Base-by-base conservation (phyloP, 2,888 invertebrate species). In the Conops quadrifasciatus region DNA sequence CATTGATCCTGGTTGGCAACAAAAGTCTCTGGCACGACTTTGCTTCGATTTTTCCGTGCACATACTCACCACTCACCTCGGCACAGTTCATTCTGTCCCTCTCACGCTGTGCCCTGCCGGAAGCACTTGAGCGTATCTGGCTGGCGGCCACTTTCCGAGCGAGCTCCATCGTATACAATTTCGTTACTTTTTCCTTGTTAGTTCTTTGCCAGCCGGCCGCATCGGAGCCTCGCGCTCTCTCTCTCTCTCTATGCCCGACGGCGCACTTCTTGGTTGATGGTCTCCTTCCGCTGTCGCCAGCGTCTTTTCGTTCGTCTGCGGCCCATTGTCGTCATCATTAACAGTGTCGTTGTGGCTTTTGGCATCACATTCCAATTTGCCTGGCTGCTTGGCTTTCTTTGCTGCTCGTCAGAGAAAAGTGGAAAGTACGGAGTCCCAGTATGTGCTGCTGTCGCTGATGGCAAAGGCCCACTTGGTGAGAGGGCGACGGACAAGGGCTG, bases 51-150 rank as follows among this genome's bases (percentile, higher is more conserved):
- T 36, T 26, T 63, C 19, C 24, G 43, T 47, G 63, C n/a, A n/a
- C n/a, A n/a, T 45, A 49, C 26, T 24, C 62, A 11, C 7, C 26
- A 28, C 26, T 2, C 15, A 56, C 56, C 16, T 63, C n/a, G 47
- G 56, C 43, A 53, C 71, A 59, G 59, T 21, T 26, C 59, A 60
- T 30, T 30, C 60, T 45, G 15, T n/a, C 24, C 63, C 36, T 36
- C 36, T 51, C n/a, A 19, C 36, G 36, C 36, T 36, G 5, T 36
- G 36, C 36, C 47, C 66, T 60, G 73, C 72, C 72, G 73, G 70
- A 74, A 72, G 73, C 72, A 71, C 65, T 73, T 73, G 72, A 74
- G 70, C 66, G 67, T 62, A 72, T 56, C 56, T 70, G n/a, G 56
- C 73, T 70, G 24, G 26, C 30, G 64, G 72, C 45, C 36, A 51